A percentile compares a stretch with the other conserved stretches of the same genome.
Evolutionary conservation across 2,113 vertebrate genomes (phyloP).

Genomic region (Saguinus imperator): DNA sequence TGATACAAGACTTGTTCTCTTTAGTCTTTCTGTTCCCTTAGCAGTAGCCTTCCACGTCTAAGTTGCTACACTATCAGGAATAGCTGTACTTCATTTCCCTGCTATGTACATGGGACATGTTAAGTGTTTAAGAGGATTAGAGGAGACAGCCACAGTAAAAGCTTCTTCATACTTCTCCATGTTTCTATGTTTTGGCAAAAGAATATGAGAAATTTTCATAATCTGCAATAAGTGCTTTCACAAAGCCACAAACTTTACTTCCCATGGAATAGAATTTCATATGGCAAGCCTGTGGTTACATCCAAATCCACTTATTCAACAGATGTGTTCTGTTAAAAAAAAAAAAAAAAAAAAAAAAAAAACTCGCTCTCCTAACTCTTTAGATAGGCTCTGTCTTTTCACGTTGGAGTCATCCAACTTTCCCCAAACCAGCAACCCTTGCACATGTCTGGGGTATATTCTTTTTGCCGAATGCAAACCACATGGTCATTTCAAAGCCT

Average conservation of each 20-base stretch:
- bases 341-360: background rate
- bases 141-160: background rate
- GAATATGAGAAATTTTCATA: slow-evolving; percentile 12
- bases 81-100: background rate
- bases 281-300: slow-evolving; percentile 31
- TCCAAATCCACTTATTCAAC: slow-evolving; percentile 20
- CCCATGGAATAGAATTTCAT: slow-evolving; percentile 53
- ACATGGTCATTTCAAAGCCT: background rate
- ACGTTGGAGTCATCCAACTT: background rate
- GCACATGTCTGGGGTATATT: background rate
- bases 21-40: background rate
- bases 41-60: background rate
- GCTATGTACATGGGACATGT: background rate
- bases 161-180: background rate
- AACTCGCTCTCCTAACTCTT: background rate
- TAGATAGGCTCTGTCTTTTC: background rate
- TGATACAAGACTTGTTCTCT: background rate
- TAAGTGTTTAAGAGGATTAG: slow-evolving; percentile 33
- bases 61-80: background rate
- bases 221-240: slow-evolving; percentile 18
- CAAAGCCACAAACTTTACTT: slow-evolving; percentile 60
- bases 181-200: slow-evolving; percentile 33
- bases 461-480: slow-evolving; percentile 15
- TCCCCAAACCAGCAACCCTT: background rate
- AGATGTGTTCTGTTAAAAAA: slow-evolving; percentile 33